phyloP scores from a whole-genome alignment of 1,140 invertebrate genomes.

The Asobara japonica region DNA sequence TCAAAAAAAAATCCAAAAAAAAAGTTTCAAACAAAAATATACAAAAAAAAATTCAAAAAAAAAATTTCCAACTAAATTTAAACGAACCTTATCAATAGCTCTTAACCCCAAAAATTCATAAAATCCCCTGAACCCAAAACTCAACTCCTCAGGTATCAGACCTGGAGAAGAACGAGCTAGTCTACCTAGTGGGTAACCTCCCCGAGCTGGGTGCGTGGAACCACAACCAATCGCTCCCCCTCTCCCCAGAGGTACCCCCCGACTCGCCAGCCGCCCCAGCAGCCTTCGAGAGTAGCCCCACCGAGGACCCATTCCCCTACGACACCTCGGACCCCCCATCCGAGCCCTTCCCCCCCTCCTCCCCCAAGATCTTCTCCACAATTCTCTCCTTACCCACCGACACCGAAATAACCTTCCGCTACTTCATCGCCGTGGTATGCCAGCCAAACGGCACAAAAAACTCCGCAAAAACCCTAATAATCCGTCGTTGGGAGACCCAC shows the following conservation, averaged over 20 bases:
- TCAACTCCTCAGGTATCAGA: slow-evolving; percentile 55
- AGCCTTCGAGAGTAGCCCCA: slow-evolving; percentile 52
- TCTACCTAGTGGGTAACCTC: slow-evolving; percentile 63
- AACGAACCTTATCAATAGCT: too few species aligned
- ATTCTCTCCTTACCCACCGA: slow-evolving; percentile 71
- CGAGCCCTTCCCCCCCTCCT: too few species aligned
- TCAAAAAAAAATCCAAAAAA: too few species aligned
- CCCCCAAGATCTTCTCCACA: slow-evolving; percentile 58
- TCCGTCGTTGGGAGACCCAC: slow-evolving; percentile 87
- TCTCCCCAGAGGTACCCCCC: slow-evolving; percentile 52
- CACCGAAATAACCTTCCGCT: slow-evolving; percentile 79
- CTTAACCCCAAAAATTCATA: background rate
- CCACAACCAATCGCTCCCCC: slow-evolving; percentile 61
- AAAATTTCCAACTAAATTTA: too few species aligned
- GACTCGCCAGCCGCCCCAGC: slow-evolving; percentile 40
- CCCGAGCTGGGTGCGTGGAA: slow-evolving; percentile 64
- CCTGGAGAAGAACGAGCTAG: slow-evolving; percentile 60
- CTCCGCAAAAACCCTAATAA: slow-evolving; percentile 70
- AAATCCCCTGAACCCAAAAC: too few species aligned
- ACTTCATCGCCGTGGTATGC: slow-evolving; percentile 73
- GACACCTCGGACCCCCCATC: slow-evolving; percentile 39
- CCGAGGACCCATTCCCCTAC: slow-evolving; percentile 47
- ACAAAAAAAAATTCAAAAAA: too few species aligned
- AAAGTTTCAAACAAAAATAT: too few species aligned
- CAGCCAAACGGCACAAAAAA: slow-evolving; percentile 65